Conservation (phyloP, 37 sponge, comb jelly and placozoan genomes). For the Cladorhizidae sp. region DNA sequence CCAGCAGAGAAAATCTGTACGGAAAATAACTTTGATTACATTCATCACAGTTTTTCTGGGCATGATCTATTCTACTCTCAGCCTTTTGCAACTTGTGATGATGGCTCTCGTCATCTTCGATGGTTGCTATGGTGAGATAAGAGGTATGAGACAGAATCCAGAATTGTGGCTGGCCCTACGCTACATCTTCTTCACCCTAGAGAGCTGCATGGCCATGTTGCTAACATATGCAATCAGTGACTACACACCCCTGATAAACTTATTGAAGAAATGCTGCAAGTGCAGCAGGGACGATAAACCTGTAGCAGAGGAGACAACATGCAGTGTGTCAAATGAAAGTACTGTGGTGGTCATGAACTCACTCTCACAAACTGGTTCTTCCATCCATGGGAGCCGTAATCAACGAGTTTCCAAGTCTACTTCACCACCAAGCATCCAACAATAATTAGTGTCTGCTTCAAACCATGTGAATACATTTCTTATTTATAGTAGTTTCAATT, state of each 20-base stretch:
- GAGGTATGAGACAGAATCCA: neutral
- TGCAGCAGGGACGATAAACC: neutral
- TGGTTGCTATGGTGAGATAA: slow-evolving; percentile 3
- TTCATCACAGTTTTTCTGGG: slow-evolving; percentile 52
- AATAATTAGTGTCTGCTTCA: too few relatives aligned
- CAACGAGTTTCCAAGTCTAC: too few relatives aligned
- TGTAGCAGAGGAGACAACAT: too few relatives aligned
- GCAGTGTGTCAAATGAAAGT: too few relatives aligned
- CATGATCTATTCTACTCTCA: slow-evolving; percentile 45
- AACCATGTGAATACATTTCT: too few relatives aligned
- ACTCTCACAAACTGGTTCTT: too few relatives aligned
- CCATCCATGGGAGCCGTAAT: too few relatives aligned
- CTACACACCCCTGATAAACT: slow-evolving; percentile 8
- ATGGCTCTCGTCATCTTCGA: slow-evolving; percentile 16
- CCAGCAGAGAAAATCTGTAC: slow-evolving; percentile 31
- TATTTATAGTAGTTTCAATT: too few relatives aligned
- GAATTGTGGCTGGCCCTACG: slow-evolving; percentile 41
- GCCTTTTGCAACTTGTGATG: slow-evolving; percentile 17
- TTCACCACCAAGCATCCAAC: too few relatives aligned
- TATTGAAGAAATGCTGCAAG: slow-evolving; percentile 2
- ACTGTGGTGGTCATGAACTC: too few relatives aligned
- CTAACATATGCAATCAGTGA: slow-evolving; percentile 49
- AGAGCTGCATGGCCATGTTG: slow-evolving; percentile 33
- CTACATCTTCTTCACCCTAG: slow-evolving; percentile 19
- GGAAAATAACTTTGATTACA: slow-evolving; percentile 47